phyloP scores from a whole-genome alignment of 2,888 invertebrate species.

The Tachina lurida region DNA sequence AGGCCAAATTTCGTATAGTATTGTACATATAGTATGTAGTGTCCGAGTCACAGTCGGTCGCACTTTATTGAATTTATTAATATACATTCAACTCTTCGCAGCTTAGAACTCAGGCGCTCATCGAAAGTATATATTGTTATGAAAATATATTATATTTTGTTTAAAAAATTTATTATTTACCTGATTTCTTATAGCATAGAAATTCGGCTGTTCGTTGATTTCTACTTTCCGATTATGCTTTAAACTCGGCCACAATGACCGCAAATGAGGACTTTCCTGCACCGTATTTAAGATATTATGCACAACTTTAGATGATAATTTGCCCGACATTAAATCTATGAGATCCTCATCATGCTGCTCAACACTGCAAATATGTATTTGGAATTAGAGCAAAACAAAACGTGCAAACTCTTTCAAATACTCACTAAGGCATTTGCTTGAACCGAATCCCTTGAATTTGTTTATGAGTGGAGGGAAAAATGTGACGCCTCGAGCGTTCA shows the following conservation, averaged over 20 bases:
- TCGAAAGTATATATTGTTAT: too few relatives aligned
- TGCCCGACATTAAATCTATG: constrained; percentile 77
- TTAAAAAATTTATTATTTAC: constrained; percentile 57
- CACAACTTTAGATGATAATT: constrained; percentile 77
- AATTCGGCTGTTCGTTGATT: constrained; percentile 53
- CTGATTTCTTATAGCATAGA: constrained; percentile 72
- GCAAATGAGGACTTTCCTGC: constrained; percentile 76
- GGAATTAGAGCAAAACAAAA: not conserved
- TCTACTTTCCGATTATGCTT: constrained; percentile 73
- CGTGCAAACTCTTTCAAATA: not conserved
- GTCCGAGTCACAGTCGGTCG: too few relatives aligned
- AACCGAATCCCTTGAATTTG: constrained; percentile 27
- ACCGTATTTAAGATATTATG: constrained; percentile 77
- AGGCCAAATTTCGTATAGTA: too few relatives aligned
- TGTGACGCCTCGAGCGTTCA: constrained; percentile 67
- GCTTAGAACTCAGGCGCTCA: too few relatives aligned
- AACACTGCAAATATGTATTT: not conserved
- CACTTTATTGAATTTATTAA: too few relatives aligned
- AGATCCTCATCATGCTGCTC: constrained; percentile 18
- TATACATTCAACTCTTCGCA: too few relatives aligned
- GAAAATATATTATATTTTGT: not conserved
- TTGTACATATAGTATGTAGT: too few relatives aligned
- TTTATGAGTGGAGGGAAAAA: constrained; percentile 10
- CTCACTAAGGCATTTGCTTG: constrained; percentile 28
- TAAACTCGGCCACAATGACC: constrained; percentile 75